Percentiles rank a stretch among this genome's conserved stretches.
phyloP scores from a whole-genome alignment of 2,888 invertebrate genomes.

The Eutolmus rufibarbis region DNA sequence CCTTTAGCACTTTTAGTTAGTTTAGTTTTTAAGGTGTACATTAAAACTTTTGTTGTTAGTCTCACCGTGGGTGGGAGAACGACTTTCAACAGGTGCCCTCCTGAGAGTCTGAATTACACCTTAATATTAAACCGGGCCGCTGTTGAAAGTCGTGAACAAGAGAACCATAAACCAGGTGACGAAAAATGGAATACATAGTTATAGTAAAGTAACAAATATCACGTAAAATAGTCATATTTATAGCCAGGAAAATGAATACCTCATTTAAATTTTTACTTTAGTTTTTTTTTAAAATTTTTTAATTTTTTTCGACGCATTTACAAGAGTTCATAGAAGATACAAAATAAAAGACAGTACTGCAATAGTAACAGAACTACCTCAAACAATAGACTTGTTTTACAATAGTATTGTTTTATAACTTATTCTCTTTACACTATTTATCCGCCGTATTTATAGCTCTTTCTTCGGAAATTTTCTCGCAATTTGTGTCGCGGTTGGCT shows the following conservation, averaged over 20 bases:
- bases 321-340: neutral
- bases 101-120: constrained; percentile 63
- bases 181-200: neutral
- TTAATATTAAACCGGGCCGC: constrained; percentile 57
- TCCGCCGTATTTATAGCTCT: neutral
- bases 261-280: constrained; percentile 48
- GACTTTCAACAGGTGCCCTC: constrained; percentile 46
- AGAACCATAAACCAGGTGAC: neutral
- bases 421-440: constrained; percentile 24
- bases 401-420: constrained; percentile 34
- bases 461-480: neutral
- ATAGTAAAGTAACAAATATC: constrained; percentile 23
- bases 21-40: constrained; percentile 26
- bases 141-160: constrained; percentile 39
- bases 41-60: constrained; percentile 22
- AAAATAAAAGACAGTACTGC: constrained; percentile 56
- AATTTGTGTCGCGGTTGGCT: neutral
- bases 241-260: constrained; percentile 49
- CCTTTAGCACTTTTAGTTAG: constrained; percentile 12
- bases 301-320: constrained; percentile 27
- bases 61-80: neutral
- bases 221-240: constrained; percentile 27
- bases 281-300: constrained; percentile 3
- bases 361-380: constrained; percentile 63
- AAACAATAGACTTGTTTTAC: constrained; percentile 50